Percentiles rank a stretch among this genome's conserved stretches.
These are phyloP conservation scores for Glaucidium brasilianum DNA, from an alignment of 2,113 vertebrate species.

Conservation along the genomic window DNA sequence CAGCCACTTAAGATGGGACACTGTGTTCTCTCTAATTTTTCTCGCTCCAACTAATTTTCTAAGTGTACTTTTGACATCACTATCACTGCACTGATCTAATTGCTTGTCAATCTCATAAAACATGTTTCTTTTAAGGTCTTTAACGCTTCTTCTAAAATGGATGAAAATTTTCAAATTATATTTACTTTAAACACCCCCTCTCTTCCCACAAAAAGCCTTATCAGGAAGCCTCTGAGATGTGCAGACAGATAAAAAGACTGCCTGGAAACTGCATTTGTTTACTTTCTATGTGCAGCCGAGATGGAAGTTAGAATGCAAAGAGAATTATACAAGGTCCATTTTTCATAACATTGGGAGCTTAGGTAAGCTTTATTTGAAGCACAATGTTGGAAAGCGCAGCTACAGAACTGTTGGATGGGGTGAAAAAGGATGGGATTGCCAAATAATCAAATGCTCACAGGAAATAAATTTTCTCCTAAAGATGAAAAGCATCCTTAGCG, in stretches of 20 bases:
- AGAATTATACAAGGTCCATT: not conserved
- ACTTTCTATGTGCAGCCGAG: not conserved
- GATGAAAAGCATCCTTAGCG: not conserved
- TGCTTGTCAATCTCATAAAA: not conserved
- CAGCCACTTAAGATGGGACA: not conserved
- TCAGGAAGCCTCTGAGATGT: not conserved
- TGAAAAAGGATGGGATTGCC: not conserved
- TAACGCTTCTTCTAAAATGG: conserved; percentile 45
- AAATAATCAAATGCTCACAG: not conserved
- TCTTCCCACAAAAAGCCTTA: not conserved
- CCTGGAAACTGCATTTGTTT: not conserved
- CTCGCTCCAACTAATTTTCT: not conserved
- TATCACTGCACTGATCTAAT: not conserved
- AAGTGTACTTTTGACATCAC: not conserved
- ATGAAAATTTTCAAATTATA: conserved; percentile 31
- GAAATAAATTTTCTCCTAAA: not conserved
- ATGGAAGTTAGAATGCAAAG: not conserved
- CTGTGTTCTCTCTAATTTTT: not conserved
- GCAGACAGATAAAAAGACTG: not conserved
- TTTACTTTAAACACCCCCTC: conserved; percentile 30
- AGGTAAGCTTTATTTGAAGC: not conserved
- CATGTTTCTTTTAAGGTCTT: conserved; percentile 38
- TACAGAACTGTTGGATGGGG: not conserved
- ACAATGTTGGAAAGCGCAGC: not conserved
- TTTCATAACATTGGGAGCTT: not conserved